Conservation (phyloP, 2,888 invertebrate genomes). For the Creontiades dilutus region DNA sequence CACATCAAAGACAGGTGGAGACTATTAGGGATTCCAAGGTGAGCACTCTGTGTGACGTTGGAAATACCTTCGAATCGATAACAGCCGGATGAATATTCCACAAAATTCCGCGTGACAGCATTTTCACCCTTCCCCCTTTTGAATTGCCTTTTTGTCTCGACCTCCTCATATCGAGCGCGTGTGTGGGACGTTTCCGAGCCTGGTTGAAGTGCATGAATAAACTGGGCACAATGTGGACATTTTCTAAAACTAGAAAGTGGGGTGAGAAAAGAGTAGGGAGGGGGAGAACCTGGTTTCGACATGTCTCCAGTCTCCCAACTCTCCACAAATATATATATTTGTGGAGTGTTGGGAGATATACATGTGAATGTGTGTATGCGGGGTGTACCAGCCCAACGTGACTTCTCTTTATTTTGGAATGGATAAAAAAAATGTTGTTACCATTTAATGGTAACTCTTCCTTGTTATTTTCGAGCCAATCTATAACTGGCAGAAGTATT, state of each 20-base stretch:
- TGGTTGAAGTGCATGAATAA: not conserved
- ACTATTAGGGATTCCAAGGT: conserved; percentile 19
- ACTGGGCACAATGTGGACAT: not conserved
- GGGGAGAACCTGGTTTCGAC: too few relatives aligned
- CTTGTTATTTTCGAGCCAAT: too few relatives aligned
- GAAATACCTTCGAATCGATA: conserved; percentile 3
- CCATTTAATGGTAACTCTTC: too few relatives aligned
- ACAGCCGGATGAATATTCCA: not conserved
- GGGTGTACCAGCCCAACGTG: too few relatives aligned
- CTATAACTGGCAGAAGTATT: too few relatives aligned
- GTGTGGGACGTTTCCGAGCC: not conserved
- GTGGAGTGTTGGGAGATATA: too few relatives aligned
- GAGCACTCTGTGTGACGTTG: not conserved
- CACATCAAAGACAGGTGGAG: conserved; percentile 11
- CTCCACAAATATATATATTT: too few relatives aligned
- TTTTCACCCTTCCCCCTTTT: not conserved
- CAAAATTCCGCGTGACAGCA: not conserved
- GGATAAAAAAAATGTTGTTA: too few relatives aligned
- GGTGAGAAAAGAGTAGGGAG: too few relatives aligned
- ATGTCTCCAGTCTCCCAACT: too few relatives aligned
- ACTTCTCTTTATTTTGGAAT: too few relatives aligned
- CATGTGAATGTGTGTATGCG: too few relatives aligned
- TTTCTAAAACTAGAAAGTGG: not conserved
- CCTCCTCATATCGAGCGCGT: not conserved
- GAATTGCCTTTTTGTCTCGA: not conserved